Conservation (phyloP, 2,797 vertebrate genomes). For the Diglossa cyanea region DNA sequence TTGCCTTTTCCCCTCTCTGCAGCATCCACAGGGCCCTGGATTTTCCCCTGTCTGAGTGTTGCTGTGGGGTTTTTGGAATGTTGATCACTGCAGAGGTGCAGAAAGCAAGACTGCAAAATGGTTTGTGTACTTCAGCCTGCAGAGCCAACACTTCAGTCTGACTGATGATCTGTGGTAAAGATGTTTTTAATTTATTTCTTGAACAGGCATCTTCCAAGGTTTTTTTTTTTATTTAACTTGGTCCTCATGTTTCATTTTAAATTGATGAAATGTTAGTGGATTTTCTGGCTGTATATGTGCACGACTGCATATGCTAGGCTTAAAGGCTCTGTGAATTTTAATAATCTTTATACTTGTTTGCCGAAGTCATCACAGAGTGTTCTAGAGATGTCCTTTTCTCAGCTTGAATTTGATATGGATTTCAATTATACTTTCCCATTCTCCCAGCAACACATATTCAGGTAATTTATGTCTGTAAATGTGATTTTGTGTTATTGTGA, state of each 20-base stretch:
- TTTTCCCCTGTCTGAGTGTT: rapidly evolving
- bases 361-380: rapidly evolving
- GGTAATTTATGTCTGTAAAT: background rate
- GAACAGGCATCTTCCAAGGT: background rate
- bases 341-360: background rate
- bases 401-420: background rate
- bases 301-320: background rate
- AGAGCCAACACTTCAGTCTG: background rate
- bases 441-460: background rate
- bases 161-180: background rate
- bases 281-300: background rate
- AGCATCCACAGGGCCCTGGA: rapidly evolving
- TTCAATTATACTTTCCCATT: background rate
- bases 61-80: background rate
- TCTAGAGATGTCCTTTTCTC: background rate
- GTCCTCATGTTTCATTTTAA: background rate
- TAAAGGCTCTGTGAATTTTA: background rate
- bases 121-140: background rate
- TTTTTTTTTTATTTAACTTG: background rate
- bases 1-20: background rate
- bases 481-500: too few relatives aligned
- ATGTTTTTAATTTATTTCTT: background rate
- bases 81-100: rapidly evolving
- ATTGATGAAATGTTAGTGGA: background rate
- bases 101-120: background rate